These are phyloP conservation scores for Perithous albicinctus DNA, from an alignment of 2,888 invertebrate genomes.

Conservation along the genomic window DNA sequence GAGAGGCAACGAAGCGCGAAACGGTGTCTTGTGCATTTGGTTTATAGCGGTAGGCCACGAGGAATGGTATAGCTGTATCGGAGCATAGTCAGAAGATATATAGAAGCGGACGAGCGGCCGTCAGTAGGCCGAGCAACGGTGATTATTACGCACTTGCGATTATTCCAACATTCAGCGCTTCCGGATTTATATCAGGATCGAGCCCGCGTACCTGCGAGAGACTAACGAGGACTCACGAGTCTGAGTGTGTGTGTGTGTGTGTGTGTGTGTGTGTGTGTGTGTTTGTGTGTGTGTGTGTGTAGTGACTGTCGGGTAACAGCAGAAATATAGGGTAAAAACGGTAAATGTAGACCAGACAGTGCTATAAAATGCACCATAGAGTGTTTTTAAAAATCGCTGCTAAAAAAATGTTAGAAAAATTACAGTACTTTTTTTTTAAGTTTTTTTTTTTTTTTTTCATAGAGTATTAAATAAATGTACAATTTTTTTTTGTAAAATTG, in stretches of 20 bases:
- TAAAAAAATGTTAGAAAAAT: too few relatives aligned
- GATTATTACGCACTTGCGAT: slow-evolving; percentile 66
- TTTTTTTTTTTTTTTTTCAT: too few relatives aligned
- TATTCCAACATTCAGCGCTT: slow-evolving; percentile 60
- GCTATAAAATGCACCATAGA: background rate
- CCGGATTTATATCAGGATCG: slow-evolving; percentile 65
- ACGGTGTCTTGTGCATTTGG: slow-evolving; percentile 56
- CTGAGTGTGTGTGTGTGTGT: too few relatives aligned
- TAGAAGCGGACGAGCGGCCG: slow-evolving; percentile 29
- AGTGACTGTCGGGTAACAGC: background rate
- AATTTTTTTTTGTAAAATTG: too few relatives aligned
- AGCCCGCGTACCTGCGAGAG: slow-evolving; percentile 23
- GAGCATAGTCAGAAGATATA: slow-evolving; percentile 41
- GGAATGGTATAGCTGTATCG: slow-evolving; percentile 18
- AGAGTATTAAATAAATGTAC: too few relatives aligned
- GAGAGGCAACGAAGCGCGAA: slow-evolving; percentile 61
- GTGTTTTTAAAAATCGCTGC: too few relatives aligned
- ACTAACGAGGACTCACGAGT: slow-evolving; percentile 32
- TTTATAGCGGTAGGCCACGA: slow-evolving; percentile 25
- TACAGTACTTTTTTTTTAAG: too few relatives aligned
- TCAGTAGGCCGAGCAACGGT: slow-evolving; percentile 72
- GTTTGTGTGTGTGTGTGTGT: too few relatives aligned
- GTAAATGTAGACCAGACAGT: background rate
- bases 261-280: too few relatives aligned
- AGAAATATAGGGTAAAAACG: background rate